These are phyloP conservation scores for Otocyon megalotis DNA, from an alignment of 2,113 vertebrate species.

Conservation along the genomic window DNA sequence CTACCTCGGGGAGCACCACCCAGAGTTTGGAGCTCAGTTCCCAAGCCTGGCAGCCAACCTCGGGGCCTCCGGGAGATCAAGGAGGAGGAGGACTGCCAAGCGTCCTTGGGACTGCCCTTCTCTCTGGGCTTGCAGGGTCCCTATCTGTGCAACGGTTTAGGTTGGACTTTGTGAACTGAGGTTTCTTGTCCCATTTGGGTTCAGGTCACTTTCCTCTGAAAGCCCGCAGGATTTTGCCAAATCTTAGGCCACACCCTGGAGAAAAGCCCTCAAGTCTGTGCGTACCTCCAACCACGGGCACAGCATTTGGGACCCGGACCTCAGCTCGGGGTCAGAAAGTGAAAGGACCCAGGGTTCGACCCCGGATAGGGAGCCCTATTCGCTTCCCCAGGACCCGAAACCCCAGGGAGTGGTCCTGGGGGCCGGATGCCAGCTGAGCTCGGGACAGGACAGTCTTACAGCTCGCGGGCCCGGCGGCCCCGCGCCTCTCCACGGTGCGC, in stretches of 20 bases:
- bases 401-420: background rate
- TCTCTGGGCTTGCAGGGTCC: background rate
- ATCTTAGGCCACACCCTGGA: background rate
- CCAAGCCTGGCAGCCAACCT: background rate
- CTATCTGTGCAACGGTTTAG: background rate
- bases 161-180: background rate
- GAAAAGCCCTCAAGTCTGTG: background rate
- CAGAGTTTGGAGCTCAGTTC: background rate
- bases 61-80: background rate
- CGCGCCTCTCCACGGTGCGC: rapidly evolving
- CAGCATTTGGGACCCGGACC: background rate
- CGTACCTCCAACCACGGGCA: background rate
- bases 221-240: background rate
- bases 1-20: background rate
- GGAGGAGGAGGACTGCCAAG: rapidly evolving
- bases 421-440: background rate
- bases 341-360: background rate
- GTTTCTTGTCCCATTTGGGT: background rate
- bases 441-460: no score
- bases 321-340: background rate
- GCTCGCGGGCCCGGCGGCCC: background rate
- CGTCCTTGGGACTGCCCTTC: background rate
- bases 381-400: background rate
- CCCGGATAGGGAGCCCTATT: background rate
- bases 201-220: background rate